Evolutionary conservation across 2,113 vertebrate genomes (phyloP).

Genomic region (Suricata suricatta): DNA sequence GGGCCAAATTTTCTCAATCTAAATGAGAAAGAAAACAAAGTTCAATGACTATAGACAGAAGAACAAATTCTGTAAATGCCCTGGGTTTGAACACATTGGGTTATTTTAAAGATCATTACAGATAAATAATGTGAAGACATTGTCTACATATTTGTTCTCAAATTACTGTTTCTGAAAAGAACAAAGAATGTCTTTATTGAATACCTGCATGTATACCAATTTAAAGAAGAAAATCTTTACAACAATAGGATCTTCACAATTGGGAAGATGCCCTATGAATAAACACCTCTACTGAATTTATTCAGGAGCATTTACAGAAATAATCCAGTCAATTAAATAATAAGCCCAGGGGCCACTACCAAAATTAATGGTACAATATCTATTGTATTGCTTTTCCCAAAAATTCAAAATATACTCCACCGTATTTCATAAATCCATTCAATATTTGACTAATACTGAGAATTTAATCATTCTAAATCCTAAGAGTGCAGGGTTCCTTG

Average conservation of each 20-base stretch:
- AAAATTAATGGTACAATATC: neutral
- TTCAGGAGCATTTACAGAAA: neutral
- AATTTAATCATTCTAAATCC: neutral
- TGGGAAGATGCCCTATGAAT: neutral
- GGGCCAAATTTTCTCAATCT: constrained; percentile 44
- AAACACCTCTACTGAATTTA: neutral
- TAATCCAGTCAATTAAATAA: neutral
- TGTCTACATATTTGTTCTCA: constrained; percentile 13
- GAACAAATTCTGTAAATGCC: neutral
- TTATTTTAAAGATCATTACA: constrained; percentile 27
- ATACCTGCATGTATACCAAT: neutral
- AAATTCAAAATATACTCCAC: neutral
- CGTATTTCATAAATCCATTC: neutral
- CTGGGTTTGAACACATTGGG: constrained; percentile 2
- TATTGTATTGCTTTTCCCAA: neutral
- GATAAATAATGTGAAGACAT: neutral
- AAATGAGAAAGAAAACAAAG: constrained; percentile 50
- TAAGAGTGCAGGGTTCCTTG: neutral
- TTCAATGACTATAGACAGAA: neutral
- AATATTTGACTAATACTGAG: neutral
- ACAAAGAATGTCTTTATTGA: constrained; percentile 25
- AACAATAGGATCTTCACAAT: constrained; percentile 6
- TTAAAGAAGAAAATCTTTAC: neutral
- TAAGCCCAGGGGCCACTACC: neutral
- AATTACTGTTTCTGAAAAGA: constrained; percentile 9